Evolutionary conservation across 2,797 vertebrate genomes (phyloP).

Genomic region (Syndactyla subalaris): DNA sequence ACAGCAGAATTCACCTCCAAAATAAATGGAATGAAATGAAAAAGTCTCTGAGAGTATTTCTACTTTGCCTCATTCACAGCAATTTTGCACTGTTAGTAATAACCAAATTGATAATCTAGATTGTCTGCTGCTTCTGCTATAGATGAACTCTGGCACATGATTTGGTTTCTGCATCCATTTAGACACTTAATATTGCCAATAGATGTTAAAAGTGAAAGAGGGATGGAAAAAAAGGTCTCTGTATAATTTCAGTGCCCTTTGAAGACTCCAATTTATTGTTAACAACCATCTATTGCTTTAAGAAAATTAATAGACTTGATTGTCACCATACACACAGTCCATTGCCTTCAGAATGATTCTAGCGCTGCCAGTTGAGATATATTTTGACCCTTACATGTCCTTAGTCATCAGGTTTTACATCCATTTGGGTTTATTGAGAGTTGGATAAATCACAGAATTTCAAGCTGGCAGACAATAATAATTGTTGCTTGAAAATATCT

Average conservation of each 20-base stretch:
- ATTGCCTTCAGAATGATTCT: background rate
- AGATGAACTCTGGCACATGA: background rate
- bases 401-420: background rate
- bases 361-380: background rate
- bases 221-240: background rate
- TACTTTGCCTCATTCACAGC: conserved; percentile 23
- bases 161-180: conserved; percentile 27
- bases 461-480: background rate
- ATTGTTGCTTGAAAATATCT: background rate
- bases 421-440: background rate
- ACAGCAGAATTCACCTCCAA: conserved; percentile 17
- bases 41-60: conserved; percentile 7
- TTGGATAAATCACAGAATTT: background rate
- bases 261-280: background rate
- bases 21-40: conserved; percentile 22
- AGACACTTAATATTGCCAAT: conserved; percentile 6
- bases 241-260: background rate
- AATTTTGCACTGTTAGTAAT: conserved; percentile 27
- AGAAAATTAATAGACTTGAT: background rate
- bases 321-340: background rate
- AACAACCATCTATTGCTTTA: background rate
- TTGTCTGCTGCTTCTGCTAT: background rate
- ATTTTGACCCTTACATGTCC: background rate
- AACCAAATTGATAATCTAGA: conserved; percentile 10
- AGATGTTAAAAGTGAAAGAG: background rate